These are phyloP conservation scores for Erynnis tages DNA, from an alignment of 2,888 invertebrate species.

Conservation along the genomic window DNA sequence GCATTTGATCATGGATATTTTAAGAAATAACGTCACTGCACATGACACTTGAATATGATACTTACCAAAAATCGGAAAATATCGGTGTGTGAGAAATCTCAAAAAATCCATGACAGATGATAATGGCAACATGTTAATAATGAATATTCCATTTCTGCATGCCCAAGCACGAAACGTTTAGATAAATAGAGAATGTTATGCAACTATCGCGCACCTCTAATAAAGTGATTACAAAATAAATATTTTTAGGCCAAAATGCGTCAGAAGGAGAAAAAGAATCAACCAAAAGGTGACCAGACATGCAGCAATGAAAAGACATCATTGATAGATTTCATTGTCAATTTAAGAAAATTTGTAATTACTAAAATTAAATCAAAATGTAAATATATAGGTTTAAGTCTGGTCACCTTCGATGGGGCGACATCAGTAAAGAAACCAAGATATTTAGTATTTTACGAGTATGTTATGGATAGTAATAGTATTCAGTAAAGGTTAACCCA, in stretches of 20 bases:
- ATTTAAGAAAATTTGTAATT: neutral
- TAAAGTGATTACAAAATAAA: slow-evolving; percentile 47
- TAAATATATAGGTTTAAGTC: slow-evolving; percentile 48
- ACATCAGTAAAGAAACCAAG: slow-evolving; percentile 60
- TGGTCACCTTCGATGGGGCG: slow-evolving; percentile 77
- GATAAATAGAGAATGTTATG: slow-evolving; percentile 60
- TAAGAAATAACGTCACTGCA: slow-evolving; percentile 28
- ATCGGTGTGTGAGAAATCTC: too few species aligned
- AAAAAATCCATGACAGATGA: slow-evolving; percentile 52
- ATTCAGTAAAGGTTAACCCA: too few species aligned
- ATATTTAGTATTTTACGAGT: slow-evolving; percentile 40
- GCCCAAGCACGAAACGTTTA: slow-evolving; percentile 76
- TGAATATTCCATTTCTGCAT: slow-evolving; percentile 77
- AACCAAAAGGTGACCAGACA: slow-evolving; percentile 77
- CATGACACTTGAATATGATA: too few species aligned
- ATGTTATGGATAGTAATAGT: too few species aligned
- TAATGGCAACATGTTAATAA: slow-evolving; percentile 48
- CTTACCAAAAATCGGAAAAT: too few species aligned
- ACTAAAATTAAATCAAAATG: slow-evolving; percentile 2
- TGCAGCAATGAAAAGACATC: slow-evolving; percentile 69
- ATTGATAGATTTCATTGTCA: slow-evolving; percentile 22
- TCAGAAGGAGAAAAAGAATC: slow-evolving; percentile 43
- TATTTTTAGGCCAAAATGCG: slow-evolving; percentile 56
- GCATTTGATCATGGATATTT: slow-evolving; percentile 56
- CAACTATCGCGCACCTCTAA: slow-evolving; percentile 56